Evolutionary conservation across 2,797 vertebrate genomes (phyloP).

Genomic region (Trichosurus vulpecula): DNA sequence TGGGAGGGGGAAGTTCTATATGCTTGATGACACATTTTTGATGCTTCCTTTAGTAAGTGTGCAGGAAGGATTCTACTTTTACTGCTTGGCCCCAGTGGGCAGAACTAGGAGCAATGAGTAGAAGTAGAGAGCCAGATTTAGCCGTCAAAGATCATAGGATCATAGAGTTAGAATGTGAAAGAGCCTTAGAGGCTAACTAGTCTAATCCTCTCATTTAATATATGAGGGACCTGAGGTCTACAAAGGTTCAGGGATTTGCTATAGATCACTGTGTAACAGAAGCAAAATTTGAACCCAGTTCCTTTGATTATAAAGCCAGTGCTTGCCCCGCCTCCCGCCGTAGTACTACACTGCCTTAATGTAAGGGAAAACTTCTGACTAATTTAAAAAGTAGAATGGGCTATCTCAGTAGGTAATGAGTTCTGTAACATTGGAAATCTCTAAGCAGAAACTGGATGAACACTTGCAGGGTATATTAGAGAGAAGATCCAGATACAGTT

Average conservation of each 20-base stretch:
- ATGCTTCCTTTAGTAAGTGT: background rate
- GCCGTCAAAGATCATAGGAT: background rate
- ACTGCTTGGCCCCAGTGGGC: background rate
- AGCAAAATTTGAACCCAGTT: background rate
- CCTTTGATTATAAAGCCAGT: background rate
- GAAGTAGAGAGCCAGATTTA: background rate
- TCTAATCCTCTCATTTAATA: background rate
- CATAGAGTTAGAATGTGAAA: background rate
- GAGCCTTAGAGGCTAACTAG: background rate
- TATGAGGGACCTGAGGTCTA: background rate
- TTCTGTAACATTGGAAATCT: background rate
- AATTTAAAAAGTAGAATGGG: background rate
- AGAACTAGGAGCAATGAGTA: background rate
- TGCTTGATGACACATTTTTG: background rate
- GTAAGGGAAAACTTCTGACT: background rate
- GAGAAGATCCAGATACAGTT: background rate
- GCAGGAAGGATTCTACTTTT: background rate
- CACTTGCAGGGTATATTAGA: background rate
- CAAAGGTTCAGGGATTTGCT: background rate
- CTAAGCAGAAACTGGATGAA: background rate
- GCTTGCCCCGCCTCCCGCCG: accelerated
- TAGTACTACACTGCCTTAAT: background rate
- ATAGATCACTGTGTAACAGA: background rate
- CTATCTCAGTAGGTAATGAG: background rate
- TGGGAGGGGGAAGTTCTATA: background rate